phyloP scores from a whole-genome alignment of 2,888 invertebrate species.

The Phyllotreta cruciferae region DNA sequence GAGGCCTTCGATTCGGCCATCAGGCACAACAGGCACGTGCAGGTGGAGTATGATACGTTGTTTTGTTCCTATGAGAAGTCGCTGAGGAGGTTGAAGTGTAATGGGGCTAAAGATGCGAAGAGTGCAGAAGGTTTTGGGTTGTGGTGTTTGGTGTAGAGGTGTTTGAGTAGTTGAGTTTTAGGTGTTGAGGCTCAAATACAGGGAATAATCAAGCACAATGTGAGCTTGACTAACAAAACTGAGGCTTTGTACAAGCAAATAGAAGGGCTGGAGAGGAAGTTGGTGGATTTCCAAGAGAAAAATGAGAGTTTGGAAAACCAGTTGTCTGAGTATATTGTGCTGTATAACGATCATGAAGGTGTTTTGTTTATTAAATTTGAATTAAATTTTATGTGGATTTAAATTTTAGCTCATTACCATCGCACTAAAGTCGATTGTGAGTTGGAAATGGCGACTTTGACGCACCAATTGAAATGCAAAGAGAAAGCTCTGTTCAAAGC shows the following conservation, averaged over 20 bases:
- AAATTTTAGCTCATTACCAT: conserved; percentile 44
- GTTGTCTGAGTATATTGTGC: conserved; percentile 42
- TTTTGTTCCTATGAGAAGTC: conserved; percentile 51
- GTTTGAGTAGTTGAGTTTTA: conserved; percentile 12
- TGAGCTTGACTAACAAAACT: conserved; percentile 49
- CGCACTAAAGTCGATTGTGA: conserved; percentile 49
- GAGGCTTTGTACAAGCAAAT: conserved; percentile 45
- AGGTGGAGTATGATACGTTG: conserved; percentile 52
- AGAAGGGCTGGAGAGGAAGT: conserved; percentile 49
- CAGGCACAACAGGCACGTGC: conserved; percentile 53
- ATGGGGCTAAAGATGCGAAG: conserved; percentile 33
- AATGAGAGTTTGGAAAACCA: conserved; percentile 50
- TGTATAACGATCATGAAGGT: conserved; percentile 51
- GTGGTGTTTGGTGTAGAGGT: background rate
- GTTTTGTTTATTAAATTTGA: conserved; percentile 9
- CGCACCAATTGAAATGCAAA: conserved; percentile 44
- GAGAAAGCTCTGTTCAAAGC: conserved; percentile 48
- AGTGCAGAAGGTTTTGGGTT: conserved; percentile 16
- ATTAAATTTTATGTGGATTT: conserved; percentile 13
- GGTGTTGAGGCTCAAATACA: conserved; percentile 40
- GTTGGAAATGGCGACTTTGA: conserved; percentile 48
- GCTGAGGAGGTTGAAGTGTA: conserved; percentile 35
- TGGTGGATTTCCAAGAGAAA: conserved; percentile 48
- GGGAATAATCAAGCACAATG: conserved; percentile 50
- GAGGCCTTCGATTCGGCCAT: conserved; percentile 49